Evolutionary conservation across 2,888 invertebrate species (phyloP), one percentile per base, ranked within the genome.

Genomic region (Gisinianus flammeolus): DNA sequence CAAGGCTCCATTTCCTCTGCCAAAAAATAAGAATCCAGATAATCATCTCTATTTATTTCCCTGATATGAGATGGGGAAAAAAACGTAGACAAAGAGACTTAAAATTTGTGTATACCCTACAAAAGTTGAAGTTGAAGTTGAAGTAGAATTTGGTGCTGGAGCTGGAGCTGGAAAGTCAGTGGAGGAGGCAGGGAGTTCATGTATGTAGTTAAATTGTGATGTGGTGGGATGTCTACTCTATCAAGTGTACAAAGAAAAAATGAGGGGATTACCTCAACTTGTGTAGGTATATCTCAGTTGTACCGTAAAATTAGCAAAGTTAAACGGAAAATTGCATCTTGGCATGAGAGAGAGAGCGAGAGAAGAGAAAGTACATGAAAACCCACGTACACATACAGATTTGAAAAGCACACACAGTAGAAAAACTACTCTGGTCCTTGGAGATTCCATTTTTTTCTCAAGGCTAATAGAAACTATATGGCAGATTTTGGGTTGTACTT

Each of bases 231-330:
- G n/a, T n/a, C n/a, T n/a, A n/a, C n/a, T n/a, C n/a, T n/a, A n/a
- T n/a, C n/a, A n/a, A n/a, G n/a, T n/a, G n/a, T n/a, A n/a, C n/a
- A n/a, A n/a, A n/a, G n/a, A n/a, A n/a, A n/a, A n/a, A n/a, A n/a
- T n/a, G n/a, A n/a, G n/a, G n/a, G n/a, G n/a, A n/a, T n/a, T n/a
- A n/a, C n/a, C n/a, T 58, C 5, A 16, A 6, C 22, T 2, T 58
- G 5, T 58, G 58, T 62, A 28, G 24, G 28, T 28, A 2, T 44
- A 19, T 68, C 68, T 44, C 68, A 35, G 33, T n/a, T 35, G 35
- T 68, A 68, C 68, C 44, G 68, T 33, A 68, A 68, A 68, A 68
- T 68, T 68, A 68, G 68, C 26, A 68, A 68, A 68, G 68, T 68
- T 68, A 68, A 44, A 68, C 22, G 28, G n/a, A 22, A 68, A 67